Evolutionary conservation across 2,888 invertebrate genomes (phyloP).

Genomic region (Scaptomyza parva): DNA sequence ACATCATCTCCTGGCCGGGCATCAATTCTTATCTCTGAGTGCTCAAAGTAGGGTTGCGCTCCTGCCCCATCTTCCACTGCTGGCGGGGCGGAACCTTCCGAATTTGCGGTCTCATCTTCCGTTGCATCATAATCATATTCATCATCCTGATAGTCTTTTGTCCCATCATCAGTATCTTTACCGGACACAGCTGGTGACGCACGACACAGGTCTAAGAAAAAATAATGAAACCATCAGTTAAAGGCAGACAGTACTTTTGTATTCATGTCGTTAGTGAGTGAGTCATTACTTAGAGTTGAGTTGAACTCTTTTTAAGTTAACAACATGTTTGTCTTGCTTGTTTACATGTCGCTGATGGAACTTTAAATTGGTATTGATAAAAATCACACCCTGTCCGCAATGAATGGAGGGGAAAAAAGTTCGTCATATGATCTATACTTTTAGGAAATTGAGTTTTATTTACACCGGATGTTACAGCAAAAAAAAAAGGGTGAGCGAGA

Average conservation of each 20-base stretch:
- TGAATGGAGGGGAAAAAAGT: slow-evolving; percentile 8
- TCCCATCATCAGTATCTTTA: neutral
- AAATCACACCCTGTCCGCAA: slow-evolving; percentile 42
- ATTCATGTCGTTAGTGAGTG: slow-evolving; percentile 5
- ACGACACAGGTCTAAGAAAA: slow-evolving; percentile 41
- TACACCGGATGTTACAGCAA: slow-evolving; percentile 24
- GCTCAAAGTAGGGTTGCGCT: slow-evolving; percentile 75
- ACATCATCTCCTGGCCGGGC: slow-evolving; percentile 76
- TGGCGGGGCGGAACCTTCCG: slow-evolving; percentile 19
- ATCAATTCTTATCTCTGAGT: slow-evolving; percentile 53
- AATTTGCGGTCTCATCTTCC: slow-evolving; percentile 24
- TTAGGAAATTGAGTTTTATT: slow-evolving; percentile 21
- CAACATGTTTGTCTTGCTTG: slow-evolving; percentile 44
- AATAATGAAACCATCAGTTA: slow-evolving; percentile 5
- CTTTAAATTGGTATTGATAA: slow-evolving; percentile 68
- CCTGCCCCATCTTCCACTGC: slow-evolving; percentile 2
- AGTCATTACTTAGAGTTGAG: slow-evolving; percentile 9
- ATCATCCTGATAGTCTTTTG: slow-evolving; percentile 54
- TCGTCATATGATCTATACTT: slow-evolving; percentile 17
- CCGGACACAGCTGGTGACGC: slow-evolving; percentile 53
- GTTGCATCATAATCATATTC: slow-evolving; percentile 71
- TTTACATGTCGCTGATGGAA: slow-evolving; percentile 34
- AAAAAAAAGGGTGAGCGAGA: neutral
- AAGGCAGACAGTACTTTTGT: neutral
- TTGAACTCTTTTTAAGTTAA: slow-evolving; percentile 17